Conservation (phyloP, 2,888 invertebrate genomes). For the Teleiodes luculella region DNA sequence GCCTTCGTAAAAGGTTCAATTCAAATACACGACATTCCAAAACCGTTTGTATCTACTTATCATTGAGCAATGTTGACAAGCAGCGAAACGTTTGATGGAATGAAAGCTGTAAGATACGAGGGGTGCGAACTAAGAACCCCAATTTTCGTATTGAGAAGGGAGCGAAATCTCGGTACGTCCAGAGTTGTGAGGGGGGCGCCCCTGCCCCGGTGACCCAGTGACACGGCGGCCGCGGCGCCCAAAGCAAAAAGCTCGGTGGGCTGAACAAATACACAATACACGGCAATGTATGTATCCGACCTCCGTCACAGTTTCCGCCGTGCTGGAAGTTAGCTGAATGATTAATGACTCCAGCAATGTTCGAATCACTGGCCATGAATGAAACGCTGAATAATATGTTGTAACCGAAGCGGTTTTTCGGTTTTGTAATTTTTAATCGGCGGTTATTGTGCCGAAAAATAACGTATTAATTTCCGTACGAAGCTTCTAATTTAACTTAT, state of each 20-base stretch:
- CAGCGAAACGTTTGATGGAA: neutral
- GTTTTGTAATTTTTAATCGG: neutral
- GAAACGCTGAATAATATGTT: neutral
- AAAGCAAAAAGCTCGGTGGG: slow-evolving; percentile 52
- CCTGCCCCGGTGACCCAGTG: slow-evolving; percentile 67
- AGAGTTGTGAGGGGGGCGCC: slow-evolving; percentile 36
- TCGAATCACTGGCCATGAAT: neutral
- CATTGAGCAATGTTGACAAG: slow-evolving; percentile 3
- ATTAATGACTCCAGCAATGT: slow-evolving; percentile 28
- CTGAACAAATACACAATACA: slow-evolving; percentile 62
- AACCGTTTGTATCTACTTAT: neutral
- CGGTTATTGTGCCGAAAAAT: neutral
- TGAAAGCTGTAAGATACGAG: neutral
- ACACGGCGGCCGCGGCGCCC: slow-evolving; percentile 50
- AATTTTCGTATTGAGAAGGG: slow-evolving; percentile 1
- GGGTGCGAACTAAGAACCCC: neutral
- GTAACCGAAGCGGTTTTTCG: no score
- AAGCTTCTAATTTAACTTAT: no score
- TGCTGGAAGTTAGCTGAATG: slow-evolving; percentile 38
- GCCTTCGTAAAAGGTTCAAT: neutral
- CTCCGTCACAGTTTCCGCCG: slow-evolving; percentile 36
- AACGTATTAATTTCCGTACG: no score
- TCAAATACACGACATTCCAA: neutral
- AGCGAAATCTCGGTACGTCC: slow-evolving; percentile 22
- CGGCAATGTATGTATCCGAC: slow-evolving; percentile 43